phyloP scores from a whole-genome alignment of 2,113 vertebrate species.

The Pitta sordida region DNA sequence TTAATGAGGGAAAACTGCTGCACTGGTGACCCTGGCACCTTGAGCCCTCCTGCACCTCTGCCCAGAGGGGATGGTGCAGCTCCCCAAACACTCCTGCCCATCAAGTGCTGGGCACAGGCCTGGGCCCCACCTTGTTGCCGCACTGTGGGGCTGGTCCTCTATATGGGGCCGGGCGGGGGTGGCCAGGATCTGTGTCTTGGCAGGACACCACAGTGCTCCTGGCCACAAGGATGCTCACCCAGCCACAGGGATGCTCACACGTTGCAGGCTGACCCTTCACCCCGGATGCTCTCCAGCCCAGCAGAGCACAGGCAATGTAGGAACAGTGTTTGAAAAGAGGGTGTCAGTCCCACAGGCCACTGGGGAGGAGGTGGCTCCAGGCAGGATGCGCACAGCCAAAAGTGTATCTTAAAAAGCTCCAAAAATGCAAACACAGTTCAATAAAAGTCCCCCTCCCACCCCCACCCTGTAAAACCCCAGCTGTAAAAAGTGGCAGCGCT shows the following conservation, averaged over 20 bases:
- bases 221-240: background rate
- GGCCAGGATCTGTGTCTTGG: fast-evolving
- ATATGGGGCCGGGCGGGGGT: background rate
- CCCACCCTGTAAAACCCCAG: constrained; percentile 30
- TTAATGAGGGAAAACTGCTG: background rate
- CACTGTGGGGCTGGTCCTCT: background rate
- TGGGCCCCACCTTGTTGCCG: background rate
- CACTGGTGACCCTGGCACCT: background rate
- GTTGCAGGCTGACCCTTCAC: background rate
- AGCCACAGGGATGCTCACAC: fast-evolving
- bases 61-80: background rate
- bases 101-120: background rate
- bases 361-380: background rate
- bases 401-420: constrained; percentile 53
- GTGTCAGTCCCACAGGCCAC: background rate
- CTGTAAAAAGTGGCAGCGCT: constrained; percentile 47
- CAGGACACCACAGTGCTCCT: fast-evolving
- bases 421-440: constrained; percentile 45
- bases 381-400: background rate
- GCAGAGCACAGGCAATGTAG: background rate
- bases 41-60: background rate
- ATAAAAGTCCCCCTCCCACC: constrained; percentile 29
- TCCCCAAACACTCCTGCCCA: background rate
- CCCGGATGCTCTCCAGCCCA: background rate
- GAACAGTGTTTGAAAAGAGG: background rate